Evolutionary conservation across 2,888 invertebrate species (phyloP), one percentile per base, ranked within the genome.

Genomic region (Pharmacophagus antenor): DNA sequence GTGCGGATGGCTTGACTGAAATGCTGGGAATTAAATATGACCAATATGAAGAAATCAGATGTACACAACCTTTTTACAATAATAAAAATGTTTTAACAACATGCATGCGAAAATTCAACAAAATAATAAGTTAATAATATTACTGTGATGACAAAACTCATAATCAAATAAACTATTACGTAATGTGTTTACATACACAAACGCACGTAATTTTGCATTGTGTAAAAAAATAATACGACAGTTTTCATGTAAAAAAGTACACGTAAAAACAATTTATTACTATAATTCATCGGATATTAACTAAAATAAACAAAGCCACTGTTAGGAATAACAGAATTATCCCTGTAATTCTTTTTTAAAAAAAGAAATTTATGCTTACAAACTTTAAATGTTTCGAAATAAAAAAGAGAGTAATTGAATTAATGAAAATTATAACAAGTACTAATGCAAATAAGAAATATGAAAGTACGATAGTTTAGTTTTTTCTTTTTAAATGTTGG

Each of bases 11-110:
- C 52, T 69, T 59, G 63, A 65, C 63, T 70, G n/a, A 62, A 63
- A 67, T 67, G 65, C 67, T 48, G 66, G 63, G 74, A 77, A 81
- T 79, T 76, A 68, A 63, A 73, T 74, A 72, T 70, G 69, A 74
- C 78, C 70, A 68, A 67, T 70, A 67, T 67, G 64, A 70, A 67
- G 66, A 67, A 65, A 48, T 27, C 76, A 73, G 78, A 62, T 58
- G 71, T 66, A 63, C 62, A 50, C 69, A 82, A 84, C 81, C 73
- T 77, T 78, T 77, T 70, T 63, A 61, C 59, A 61, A 61, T 17
- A 27, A 53, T 7, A 53, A 21, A 22, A 8, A 53, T 42, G 10
- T 27, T 21, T 12, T 48, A n/a, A 37, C 8, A 15, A 31, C 12
- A 31, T n/a, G n/a, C 8, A 37, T 2, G 15, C 5, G 15, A 31